Base-by-base conservation (phyloP, 2,888 invertebrate genomes). In the Limnephilus marmoratus region DNA sequence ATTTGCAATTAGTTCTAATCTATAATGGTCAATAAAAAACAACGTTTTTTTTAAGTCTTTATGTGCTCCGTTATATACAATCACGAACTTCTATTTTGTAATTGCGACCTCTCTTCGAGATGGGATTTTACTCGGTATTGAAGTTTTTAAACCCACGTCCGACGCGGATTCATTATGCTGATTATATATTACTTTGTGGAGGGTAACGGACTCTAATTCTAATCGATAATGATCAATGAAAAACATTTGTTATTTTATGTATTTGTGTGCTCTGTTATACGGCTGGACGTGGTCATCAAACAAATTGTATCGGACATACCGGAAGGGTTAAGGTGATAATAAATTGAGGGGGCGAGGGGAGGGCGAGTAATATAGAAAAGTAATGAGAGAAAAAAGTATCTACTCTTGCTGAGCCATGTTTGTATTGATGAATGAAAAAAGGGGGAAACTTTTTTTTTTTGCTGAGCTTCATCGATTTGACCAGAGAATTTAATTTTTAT, bases 301-400 rank as follows among this genome's bases (percentile, higher is more conserved):
- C 68, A n/a, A 68, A 68, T 68, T 68, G 24, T 68, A n/a, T 68
- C 68, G 9, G 68, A 68, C 68, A 68, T 68, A 68, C 68, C n/a
- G n/a, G 68, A 68, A 68, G 68, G 68, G 68, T 68, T 68, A 68
- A 68, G 68, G 68, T 68, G 68, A 68, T 68, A 68, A 68, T 68
- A 68, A 68, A 68, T 68, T 68, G 68, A n/a, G n/a, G 68, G 68
- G 68, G n/a, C 24, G 68, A 68, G 68, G 68, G 24, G 24, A 68
- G 68, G 68, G 68, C 68, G 5, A 68, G 68, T 68, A 68, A 68
- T 68, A 68, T 68, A 24, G 7, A n/a, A 68, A 68, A 68, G 68
- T 68, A 68, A 68, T 68, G 68, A 68, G 68, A 68, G 68, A 68
- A 68, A 68, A 68, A 68, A 68, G 68, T 68, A 68, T 68, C 68